phyloP scores from a whole-genome alignment of 2,797 vertebrate genomes.

The Alectoris magna region DNA sequence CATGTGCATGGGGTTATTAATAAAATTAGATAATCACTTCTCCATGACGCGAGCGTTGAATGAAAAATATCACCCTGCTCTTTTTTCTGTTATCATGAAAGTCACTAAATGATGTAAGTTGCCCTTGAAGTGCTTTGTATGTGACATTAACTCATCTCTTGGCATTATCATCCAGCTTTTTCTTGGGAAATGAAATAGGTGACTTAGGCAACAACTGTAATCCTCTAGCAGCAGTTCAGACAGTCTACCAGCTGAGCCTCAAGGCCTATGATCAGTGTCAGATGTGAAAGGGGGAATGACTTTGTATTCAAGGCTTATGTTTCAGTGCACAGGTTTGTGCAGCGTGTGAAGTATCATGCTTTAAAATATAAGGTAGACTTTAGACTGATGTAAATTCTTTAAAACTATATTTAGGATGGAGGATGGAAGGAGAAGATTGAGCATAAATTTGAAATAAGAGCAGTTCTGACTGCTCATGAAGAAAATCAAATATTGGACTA shows the following conservation, averaged over 20 bases:
- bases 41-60: constrained; percentile 19
- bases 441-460: neutral
- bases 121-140: constrained; percentile 5
- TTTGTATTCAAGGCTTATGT: neutral
- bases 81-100: constrained; percentile 33
- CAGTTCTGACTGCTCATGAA: neutral
- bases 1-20: constrained; percentile 26
- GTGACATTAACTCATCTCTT: constrained; percentile 29
- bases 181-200: neutral
- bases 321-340: neutral
- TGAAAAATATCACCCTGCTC: constrained; percentile 23
- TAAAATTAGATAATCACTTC: constrained; percentile 63
- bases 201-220: neutral
- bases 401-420: neutral
- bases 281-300: constrained; percentile 6
- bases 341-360: neutral
- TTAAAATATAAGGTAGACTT: neutral
- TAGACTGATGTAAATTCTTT: neutral
- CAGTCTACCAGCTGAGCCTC: neutral
- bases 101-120: constrained; percentile 33
- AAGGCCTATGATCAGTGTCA: neutral
- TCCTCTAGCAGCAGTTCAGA: neutral
- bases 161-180: constrained; percentile 6
- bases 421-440: neutral
- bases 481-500: neutral